Evolutionary conservation across 2,113 vertebrate species (phyloP), one percentile per base, ranked within the genome.

Genomic region (Pogona vitticeps): DNA sequence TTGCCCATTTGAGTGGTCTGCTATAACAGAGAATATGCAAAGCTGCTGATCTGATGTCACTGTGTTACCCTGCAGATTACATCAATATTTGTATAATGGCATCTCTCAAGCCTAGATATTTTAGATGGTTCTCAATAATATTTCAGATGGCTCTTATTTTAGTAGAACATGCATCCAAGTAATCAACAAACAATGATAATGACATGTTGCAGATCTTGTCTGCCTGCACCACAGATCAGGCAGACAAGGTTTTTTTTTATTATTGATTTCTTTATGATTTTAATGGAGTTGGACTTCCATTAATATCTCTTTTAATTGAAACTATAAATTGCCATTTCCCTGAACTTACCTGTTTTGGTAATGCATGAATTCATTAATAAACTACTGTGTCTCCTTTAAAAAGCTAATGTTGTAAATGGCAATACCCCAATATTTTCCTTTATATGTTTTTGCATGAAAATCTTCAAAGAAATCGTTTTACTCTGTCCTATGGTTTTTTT

Each of bases 401-500:
- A 80, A 13, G 71, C 86, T 52, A 83, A 80, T 87, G 63, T 92
- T 92, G 82, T 81, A 83, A 91, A 86, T 90, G 68, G 23, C 23
- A 28, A 68, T 1, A 15, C 23, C 80, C 23, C 84, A 18, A 33
- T 67, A 63, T 42, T 0, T 89, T 94, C 92, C 94, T 21, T 15
- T 59, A 52, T 10, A 52, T 67, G 23, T 12, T 38, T 76, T 79
- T 1, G 20, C 33, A 82, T 18, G 84, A 23, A 36, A 65, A 42
- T 0, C 88, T 94, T 92, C 93, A 31, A 23, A 52, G 0, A 65
- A 75, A 56, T 80, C 38, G 1, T 2, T 80, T 94, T 84, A 93
- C 40, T 94, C 71, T 95, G 71, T 94, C 90, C 90, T 94, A 79
- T 96, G 89, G 92, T 96, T 88, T 96, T 68, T 3, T 92, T 96